A percentile compares a stretch with the other conserved stretches of the same genome.
These are phyloP conservation scores for Hippocampus kuda DNA, from an alignment of 2,797 vertebrate species.

Conservation along the genomic window DNA sequence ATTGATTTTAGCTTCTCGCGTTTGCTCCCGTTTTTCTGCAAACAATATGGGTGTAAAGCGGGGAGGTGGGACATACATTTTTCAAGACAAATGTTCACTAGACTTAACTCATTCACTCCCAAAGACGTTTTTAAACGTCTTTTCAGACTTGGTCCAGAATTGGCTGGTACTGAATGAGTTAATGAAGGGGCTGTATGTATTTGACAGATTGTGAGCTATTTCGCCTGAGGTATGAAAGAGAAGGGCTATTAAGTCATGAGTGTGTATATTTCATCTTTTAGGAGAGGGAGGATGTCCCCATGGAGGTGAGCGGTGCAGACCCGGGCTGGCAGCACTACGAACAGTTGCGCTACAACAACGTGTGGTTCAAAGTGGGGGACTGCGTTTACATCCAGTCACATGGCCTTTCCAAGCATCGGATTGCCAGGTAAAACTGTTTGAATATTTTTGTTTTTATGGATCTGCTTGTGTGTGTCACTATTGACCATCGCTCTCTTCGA, in stretches of 20 bases:
- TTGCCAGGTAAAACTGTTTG: constrained; percentile 75
- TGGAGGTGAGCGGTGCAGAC: constrained; percentile 86
- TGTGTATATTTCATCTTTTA: constrained; percentile 35
- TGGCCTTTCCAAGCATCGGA: constrained; percentile 79
- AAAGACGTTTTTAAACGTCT: too few relatives aligned
- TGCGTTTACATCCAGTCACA: constrained; percentile 93
- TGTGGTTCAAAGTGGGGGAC: constrained; percentile 93
- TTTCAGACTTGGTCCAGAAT: too few relatives aligned
- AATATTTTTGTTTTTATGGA: background rate
- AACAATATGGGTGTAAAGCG: background rate
- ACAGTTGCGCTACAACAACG: constrained; percentile 82
- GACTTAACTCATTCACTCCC: background rate
- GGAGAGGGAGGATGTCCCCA: constrained; percentile 89
- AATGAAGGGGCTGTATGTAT: background rate
- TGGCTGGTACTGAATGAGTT: too few relatives aligned
- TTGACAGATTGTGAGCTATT: background rate
- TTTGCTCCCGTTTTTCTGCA: background rate
- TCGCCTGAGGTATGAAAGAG: background rate
- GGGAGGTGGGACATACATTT: background rate
- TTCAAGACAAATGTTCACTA: background rate
- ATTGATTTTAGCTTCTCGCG: background rate
- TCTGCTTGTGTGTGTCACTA: background rate
- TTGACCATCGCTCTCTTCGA: background rate
- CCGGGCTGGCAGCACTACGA: constrained; percentile 87
- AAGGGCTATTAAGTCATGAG: background rate